Conservation (phyloP, 2,888 invertebrate species). For the Fragum sueziense region DNA sequence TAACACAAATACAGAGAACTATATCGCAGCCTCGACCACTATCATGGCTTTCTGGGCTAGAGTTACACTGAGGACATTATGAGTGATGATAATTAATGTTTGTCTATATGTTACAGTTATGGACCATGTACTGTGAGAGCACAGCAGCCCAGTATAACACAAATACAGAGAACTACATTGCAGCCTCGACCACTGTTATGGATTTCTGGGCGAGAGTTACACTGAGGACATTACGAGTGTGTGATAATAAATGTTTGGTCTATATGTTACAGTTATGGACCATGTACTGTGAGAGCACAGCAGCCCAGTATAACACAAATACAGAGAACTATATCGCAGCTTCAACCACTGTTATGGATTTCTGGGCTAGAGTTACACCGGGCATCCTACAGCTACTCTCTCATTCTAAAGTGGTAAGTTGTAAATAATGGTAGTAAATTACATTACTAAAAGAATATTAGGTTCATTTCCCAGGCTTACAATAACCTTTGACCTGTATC, state of each 20-base stretch:
- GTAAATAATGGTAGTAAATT: too few relatives aligned
- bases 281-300: slow-evolving; percentile 96
- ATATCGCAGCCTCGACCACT: slow-evolving; percentile 84
- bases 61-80: slow-evolving; percentile 96
- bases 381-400: slow-evolving; percentile 95
- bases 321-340: slow-evolving; percentile 81
- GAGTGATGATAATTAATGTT: too few relatives aligned
- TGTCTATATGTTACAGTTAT: slow-evolving; percentile 86
- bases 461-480: too few relatives aligned
- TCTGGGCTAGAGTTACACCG: slow-evolving; percentile 99
- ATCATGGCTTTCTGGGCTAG: slow-evolving; percentile 99
- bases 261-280: slow-evolving; percentile 91
- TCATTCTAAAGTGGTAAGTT: slow-evolving; percentile 93
- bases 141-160: slow-evolving; percentile 87
- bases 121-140: slow-evolving; percentile 99
- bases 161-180: slow-evolving; percentile 80
- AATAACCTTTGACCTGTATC: too few relatives aligned
- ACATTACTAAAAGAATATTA: too few relatives aligned
- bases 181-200: slow-evolving; percentile 87
- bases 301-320: slow-evolving; percentile 85
- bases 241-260: too few relatives aligned
- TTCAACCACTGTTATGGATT: slow-evolving; percentile 91
- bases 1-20: slow-evolving; percentile 82
- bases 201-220: slow-evolving; percentile 99
- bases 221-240: slow-evolving; percentile 95